These are phyloP conservation scores for Tetrao urogallus DNA, from an alignment of 2,113 vertebrate genomes.

Conservation along the genomic window DNA sequence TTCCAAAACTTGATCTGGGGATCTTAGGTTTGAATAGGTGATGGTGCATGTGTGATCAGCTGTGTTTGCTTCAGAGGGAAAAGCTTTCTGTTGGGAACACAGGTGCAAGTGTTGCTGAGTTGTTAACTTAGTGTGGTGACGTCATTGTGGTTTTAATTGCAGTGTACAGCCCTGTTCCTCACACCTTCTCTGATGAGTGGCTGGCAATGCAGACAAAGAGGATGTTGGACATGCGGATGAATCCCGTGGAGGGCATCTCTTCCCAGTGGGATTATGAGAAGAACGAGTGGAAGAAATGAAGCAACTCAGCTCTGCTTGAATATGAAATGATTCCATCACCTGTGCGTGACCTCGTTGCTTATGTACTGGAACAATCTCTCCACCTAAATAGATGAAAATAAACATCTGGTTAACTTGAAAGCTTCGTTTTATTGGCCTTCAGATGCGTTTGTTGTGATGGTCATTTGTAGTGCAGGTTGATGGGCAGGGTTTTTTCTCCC, in stretches of 20 bases:
- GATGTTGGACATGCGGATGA: conserved; percentile 92
- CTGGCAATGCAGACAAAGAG: conserved; percentile 87
- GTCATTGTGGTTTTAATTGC: background rate
- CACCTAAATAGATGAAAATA: conserved; percentile 82
- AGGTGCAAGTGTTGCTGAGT: background rate
- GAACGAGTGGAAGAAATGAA: conserved; percentile 95
- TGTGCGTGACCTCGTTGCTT: conserved; percentile 71
- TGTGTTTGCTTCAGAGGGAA: accelerated
- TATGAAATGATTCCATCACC: conserved; percentile 30
- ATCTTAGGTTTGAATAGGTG: accelerated
- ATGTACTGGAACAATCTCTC: conserved; percentile 80
- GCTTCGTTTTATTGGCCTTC: background rate
- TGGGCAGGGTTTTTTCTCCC: background rate
- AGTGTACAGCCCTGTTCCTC: conserved; percentile 89
- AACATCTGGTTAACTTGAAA: conserved; percentile 76
- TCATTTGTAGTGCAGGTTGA: background rate
- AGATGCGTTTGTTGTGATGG: background rate
- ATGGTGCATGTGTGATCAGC: accelerated
- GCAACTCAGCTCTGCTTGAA: conserved; percentile 10
- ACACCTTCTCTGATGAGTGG: conserved; percentile 86
- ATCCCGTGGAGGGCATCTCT: conserved; percentile 87
- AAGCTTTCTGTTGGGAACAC: background rate
- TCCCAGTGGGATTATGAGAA: conserved; percentile 95
- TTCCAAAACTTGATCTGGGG: background rate
- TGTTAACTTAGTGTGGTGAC: accelerated